A percentile compares a stretch with the other conserved stretches of the same genome.
Conservation (phyloP, 1,140 invertebrate genomes). For the Drosophila orosa region DNA sequence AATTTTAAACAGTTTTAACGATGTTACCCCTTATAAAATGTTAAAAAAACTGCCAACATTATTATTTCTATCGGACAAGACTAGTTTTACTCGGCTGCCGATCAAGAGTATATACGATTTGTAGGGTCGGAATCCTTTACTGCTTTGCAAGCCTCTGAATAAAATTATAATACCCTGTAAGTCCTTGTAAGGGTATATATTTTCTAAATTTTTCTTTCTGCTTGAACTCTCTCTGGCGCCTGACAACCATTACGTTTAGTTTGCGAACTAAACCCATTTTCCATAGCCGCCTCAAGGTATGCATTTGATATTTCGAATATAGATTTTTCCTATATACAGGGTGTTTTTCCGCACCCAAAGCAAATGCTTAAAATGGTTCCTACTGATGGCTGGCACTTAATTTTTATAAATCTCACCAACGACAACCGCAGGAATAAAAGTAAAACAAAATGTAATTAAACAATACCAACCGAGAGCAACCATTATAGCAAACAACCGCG, state of each 20-base stretch:
- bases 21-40: too few species aligned
- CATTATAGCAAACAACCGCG: conserved; percentile 69
- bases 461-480: conserved; percentile 40
- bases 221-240: not conserved
- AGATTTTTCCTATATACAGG: not conserved
- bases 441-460: conserved; percentile 49
- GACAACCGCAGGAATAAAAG: conserved; percentile 16
- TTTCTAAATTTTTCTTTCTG: not conserved
- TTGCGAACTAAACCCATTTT: conserved; percentile 30
- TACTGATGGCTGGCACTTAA: conserved; percentile 49
- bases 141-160: not conserved
- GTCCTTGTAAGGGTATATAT: not conserved
- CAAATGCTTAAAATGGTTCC: conserved; percentile 29
- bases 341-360: conserved; percentile 1
- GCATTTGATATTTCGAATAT: conserved; percentile 12
- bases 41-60: not conserved
- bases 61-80: too few species aligned
- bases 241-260: conserved; percentile 8
- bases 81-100: too few species aligned
- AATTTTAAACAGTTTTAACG: too few species aligned
- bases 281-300: conserved; percentile 47
- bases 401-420: conserved; percentile 58
- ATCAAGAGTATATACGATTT: not conserved
- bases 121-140: not conserved
- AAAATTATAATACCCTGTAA: not conserved